Evolutionary conservation across 2,797 vertebrate genomes (phyloP).

Genomic region (Phrynocephalus guinanensis): DNA sequence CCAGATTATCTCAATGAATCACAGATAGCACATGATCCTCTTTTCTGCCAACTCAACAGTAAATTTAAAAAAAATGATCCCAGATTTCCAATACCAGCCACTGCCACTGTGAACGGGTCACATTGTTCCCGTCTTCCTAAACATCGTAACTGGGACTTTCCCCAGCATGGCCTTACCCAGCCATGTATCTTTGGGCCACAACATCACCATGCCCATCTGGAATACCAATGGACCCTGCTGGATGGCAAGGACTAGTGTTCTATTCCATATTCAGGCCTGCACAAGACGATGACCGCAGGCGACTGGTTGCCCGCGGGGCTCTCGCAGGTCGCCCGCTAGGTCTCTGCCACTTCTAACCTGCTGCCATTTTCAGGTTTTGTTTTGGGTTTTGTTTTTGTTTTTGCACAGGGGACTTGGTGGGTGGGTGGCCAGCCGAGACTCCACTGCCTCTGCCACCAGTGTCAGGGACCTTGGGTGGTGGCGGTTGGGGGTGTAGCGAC

Average conservation of each 20-base stretch:
- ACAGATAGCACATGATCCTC: neutral
- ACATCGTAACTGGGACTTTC: neutral
- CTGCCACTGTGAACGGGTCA: neutral
- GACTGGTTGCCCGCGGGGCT: too few species aligned
- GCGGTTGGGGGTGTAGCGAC: too few species aligned
- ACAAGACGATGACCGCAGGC: too few species aligned
- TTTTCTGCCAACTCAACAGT: constrained; percentile 12
- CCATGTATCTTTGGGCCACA: neutral
- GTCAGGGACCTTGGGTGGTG: too few species aligned
- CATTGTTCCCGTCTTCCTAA: neutral
- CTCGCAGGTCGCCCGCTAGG: too few species aligned
- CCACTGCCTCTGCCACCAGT: too few species aligned
- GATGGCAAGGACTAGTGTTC: neutral
- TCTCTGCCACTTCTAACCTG: too few species aligned
- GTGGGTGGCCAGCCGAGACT: too few species aligned
- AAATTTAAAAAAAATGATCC: neutral
- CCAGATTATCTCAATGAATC: neutral
- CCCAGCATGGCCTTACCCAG: too few species aligned
- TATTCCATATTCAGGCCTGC: neutral
- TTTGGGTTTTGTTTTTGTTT: too few species aligned
- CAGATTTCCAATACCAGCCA: neutral
- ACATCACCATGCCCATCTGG: neutral
- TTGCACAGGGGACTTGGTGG: too few species aligned
- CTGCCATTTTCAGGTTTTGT: too few species aligned
- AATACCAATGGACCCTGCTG: neutral